These are phyloP conservation scores for Anneissia japonica DNA, from an alignment of 35 echinoderm and acorn worm genomes.

Conservation along the genomic window DNA sequence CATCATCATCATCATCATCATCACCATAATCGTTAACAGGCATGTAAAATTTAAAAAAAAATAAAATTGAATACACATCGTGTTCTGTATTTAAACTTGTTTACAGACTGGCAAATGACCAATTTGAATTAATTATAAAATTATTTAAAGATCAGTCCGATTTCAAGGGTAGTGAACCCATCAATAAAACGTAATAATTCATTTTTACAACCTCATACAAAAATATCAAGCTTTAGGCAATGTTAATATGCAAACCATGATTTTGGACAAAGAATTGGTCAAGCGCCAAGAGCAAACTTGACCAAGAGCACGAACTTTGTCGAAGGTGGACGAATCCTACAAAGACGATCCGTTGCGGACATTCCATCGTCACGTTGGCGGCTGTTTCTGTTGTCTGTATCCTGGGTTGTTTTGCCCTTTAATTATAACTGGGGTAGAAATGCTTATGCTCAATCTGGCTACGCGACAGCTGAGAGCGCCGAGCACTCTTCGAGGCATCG, in stretches of 20 bases:
- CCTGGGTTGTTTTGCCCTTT: constrained; percentile 1
- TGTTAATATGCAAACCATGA: neutral
- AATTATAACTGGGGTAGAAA: neutral
- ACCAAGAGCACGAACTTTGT: neutral
- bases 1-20: no score
- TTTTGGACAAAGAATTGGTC: neutral
- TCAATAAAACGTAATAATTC: neutral
- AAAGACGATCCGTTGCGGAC: neutral
- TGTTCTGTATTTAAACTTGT: no score
- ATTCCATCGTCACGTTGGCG: neutral
- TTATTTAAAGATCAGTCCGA: neutral
- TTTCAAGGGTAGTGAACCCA: neutral
- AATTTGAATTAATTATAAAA: no score
- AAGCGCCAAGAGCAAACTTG: neutral
- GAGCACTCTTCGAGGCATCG: neutral
- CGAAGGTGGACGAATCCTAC: neutral
- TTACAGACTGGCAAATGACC: no score
- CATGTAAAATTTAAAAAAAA: no score
- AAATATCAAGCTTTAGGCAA: neutral
- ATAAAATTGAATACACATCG: no score
- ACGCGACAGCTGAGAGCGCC: neutral
- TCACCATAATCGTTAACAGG: no score
- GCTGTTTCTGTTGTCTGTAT: neutral
- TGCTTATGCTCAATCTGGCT: neutral
- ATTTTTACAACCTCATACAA: neutral